phyloP scores from a whole-genome alignment of 2,888 invertebrate species.

The Heliothis peltigera region DNA sequence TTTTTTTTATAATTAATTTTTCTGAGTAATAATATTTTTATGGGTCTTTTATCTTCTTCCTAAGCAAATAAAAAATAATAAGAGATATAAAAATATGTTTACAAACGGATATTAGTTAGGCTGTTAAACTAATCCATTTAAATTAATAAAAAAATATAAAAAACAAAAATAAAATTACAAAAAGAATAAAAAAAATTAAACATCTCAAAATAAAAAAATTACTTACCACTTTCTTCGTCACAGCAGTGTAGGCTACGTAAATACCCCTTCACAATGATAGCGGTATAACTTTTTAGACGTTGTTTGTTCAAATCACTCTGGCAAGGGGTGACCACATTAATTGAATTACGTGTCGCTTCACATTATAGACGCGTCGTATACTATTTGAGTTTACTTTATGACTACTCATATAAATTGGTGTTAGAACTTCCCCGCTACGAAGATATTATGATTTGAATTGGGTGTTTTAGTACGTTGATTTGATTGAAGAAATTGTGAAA shows the following conservation, averaged over 20 bases:
- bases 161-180: too few relatives aligned
- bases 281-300: conserved; percentile 77
- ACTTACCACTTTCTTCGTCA: conserved; percentile 32
- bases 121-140: too few relatives aligned
- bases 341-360: conserved; percentile 81
- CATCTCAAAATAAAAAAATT: conserved; percentile 16
- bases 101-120: too few relatives aligned
- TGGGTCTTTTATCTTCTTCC: too few relatives aligned
- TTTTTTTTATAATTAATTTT: too few relatives aligned
- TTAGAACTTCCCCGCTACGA: conserved; percentile 16
- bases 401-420: conserved; percentile 56
- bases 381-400: conserved; percentile 62
- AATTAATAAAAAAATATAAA: not conserved
- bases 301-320: conserved; percentile 75
- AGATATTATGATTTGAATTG: conserved; percentile 15
- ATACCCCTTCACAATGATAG: conserved; percentile 71
- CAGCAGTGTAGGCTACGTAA: conserved; percentile 68
- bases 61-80: too few relatives aligned
- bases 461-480: conserved; percentile 3
- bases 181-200: conserved; percentile 8
- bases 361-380: conserved; percentile 50
- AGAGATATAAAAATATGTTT: too few relatives aligned
- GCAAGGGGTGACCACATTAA: conserved; percentile 74
- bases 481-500: not conserved
- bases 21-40: too few relatives aligned